phyloP scores from a whole-genome alignment of 2,888 invertebrate species.

The Glomeris marginata region DNA sequence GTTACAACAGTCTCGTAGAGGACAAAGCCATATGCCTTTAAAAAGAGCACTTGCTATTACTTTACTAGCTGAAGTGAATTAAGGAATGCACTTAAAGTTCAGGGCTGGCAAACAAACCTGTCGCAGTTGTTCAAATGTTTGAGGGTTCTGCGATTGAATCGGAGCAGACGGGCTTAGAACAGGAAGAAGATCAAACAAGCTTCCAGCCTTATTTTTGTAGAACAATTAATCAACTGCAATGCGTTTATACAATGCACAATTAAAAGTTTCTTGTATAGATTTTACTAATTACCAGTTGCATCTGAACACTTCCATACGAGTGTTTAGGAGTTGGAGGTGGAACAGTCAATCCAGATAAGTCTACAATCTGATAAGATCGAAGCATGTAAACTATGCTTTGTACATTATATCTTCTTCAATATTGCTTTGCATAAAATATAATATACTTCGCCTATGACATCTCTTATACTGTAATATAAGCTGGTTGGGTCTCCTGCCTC shows the following conservation, averaged over 20 bases:
- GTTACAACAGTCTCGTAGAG: slow-evolving; percentile 43
- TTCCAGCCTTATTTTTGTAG: slow-evolving; percentile 14
- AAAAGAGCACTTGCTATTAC: background rate
- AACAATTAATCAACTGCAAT: background rate
- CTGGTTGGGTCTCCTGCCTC: slow-evolving; percentile 18
- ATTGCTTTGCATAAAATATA: background rate
- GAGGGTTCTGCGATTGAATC: slow-evolving; percentile 29
- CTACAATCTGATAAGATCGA: slow-evolving; percentile 37
- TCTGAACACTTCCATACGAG: slow-evolving; percentile 43
- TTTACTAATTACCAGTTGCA: slow-evolving; percentile 33
- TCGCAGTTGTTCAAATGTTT: slow-evolving; percentile 46
- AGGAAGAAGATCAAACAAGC: slow-evolving; percentile 17
- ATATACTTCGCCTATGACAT: slow-evolving; percentile 10
- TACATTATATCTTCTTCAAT: background rate
- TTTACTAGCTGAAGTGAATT: background rate
- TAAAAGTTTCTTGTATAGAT: background rate
- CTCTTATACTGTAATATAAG: slow-evolving; percentile 12
- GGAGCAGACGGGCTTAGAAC: background rate
- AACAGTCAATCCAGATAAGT: slow-evolving; percentile 38
- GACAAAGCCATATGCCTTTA: slow-evolving; percentile 40
- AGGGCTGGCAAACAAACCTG: slow-evolving; percentile 26
- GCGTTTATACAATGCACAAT: background rate
- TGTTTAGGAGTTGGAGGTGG: slow-evolving; percentile 46
- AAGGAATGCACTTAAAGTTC: background rate
- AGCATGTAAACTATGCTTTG: background rate